A percentile compares a stretch with the other conserved stretches of the same genome.
phyloP scores from a whole-genome alignment of 2,113 vertebrate genomes.

The Callionymus lyra region DNA sequence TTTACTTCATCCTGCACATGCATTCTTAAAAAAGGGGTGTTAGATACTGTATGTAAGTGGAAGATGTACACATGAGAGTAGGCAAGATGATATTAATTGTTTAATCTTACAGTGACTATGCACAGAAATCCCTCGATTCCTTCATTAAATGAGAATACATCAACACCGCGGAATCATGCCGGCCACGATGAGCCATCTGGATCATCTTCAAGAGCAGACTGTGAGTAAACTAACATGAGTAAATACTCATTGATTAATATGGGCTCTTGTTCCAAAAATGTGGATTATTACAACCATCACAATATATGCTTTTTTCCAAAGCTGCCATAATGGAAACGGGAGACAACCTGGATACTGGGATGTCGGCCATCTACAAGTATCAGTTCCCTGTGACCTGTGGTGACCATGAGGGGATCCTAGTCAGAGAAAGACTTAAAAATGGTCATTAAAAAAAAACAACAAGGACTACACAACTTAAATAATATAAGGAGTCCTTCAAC shows the following conservation, averaged over 20 bases:
- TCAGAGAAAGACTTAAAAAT: constrained; percentile 39
- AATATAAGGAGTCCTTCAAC: neutral
- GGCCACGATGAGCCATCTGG: neutral
- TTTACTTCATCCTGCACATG: no score
- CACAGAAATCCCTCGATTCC: no score
- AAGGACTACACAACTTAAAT: neutral
- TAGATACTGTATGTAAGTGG: no score
- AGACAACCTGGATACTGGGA: constrained; percentile 41
- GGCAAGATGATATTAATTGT: no score
- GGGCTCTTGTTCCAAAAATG: no score
- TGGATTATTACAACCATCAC: neutral
- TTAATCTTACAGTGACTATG: no score
- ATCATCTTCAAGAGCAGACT: neutral
- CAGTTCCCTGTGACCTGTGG: constrained; percentile 58
- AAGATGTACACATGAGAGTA: no score
- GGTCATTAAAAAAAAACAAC: constrained; percentile 30
- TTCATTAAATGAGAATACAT: no score
- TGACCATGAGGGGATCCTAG: constrained; percentile 5
- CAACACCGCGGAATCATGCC: no score
- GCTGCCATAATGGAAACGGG: constrained; percentile 43
- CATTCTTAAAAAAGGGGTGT: no score
- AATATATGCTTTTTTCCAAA: constrained; percentile 10
- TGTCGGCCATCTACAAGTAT: constrained; percentile 36
- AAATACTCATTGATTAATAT: neutral
- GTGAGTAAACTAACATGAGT: neutral